Evolutionary conservation across 2,797 vertebrate species (phyloP).

Genomic region (Enteromius trimaculatus): DNA sequence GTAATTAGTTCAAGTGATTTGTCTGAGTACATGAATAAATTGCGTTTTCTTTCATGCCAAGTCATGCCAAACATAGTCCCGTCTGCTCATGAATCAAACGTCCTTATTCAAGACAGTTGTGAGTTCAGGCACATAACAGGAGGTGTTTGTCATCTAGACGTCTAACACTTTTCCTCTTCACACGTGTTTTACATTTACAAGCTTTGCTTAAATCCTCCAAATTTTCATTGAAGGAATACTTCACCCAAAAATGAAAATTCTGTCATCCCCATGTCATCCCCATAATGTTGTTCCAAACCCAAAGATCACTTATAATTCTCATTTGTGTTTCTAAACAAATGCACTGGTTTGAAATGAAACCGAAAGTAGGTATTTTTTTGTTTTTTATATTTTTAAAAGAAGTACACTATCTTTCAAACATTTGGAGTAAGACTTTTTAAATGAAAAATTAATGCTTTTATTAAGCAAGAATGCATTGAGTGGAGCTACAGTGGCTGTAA

Average conservation of each 20-base stretch:
- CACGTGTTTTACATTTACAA: slow-evolving; percentile 33
- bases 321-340: neutral
- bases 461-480: neutral
- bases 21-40: slow-evolving; percentile 30
- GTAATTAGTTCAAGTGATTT: slow-evolving; percentile 29
- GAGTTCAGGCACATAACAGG: slow-evolving; percentile 30
- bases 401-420: neutral
- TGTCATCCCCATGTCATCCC: neutral
- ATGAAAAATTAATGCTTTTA: neutral
- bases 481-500: neutral
- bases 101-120: neutral
- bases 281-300: slow-evolving; percentile 11
- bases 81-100: slow-evolving; percentile 38
- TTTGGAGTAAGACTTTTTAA: neutral
- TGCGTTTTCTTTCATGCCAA: slow-evolving; percentile 2
- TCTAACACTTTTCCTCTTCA: slow-evolving; percentile 31
- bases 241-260: slow-evolving; percentile 15
- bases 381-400: too few species aligned
- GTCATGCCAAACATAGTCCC: slow-evolving; percentile 29
- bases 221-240: slow-evolving; percentile 15
- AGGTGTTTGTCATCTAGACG: slow-evolving; percentile 34
- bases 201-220: slow-evolving; percentile 26
- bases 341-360: neutral
- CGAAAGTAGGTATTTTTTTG: neutral
- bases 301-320: slow-evolving; percentile 4